Base-by-base conservation (phyloP, 2,888 invertebrate genomes). In the Catocala nupta region DNA sequence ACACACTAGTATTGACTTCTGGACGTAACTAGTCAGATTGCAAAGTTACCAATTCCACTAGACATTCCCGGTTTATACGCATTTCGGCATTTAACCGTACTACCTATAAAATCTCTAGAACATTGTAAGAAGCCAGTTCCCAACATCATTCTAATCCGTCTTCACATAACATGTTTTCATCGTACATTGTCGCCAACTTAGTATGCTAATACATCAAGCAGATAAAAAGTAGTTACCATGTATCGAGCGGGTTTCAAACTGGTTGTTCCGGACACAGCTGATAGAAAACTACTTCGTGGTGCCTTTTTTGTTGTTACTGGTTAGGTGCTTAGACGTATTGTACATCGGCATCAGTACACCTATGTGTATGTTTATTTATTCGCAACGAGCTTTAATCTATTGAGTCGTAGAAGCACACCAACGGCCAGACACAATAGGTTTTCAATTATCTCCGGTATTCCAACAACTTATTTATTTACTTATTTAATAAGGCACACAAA, bases 171-270 rank as follows among this genome's bases (percentile, higher is more conserved):
- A 5, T 9, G 25, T 33, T 59, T 48, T 43, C 25, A 47, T 59
- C 9, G 25, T 51, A 36, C 5, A 34, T 50, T 36, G 36, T 39
- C 48, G 12, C 53, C 48, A 48, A 25, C 34, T 44, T 45, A 47
- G 39, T 55, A 54, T 63, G 57, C 9, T 59, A 61, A 60, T 53
- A 36, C 39, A 8, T 45, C 4, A 53, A 47, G 12, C 16, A 13
- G 8, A 48, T 53, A 71, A 73, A 55, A 65, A 68, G 42, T 63
- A 6, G 36, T 51, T 59, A 53, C 62, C 59, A 54, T 62, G 73
- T 68, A 43, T 36, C 10, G 49, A 58, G 56, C 73, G 2, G n/a
- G 59, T 42, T 65, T 11, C 34, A 11, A 51, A 60, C 60, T 59
- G 59, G 45, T 51, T 57, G 43, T 52, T 12, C 54, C 55, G 52